Percentiles rank a stretch among this genome's conserved stretches.
Conservation (phyloP, 2,888 invertebrate genomes). For the Sthenelais limicola region DNA sequence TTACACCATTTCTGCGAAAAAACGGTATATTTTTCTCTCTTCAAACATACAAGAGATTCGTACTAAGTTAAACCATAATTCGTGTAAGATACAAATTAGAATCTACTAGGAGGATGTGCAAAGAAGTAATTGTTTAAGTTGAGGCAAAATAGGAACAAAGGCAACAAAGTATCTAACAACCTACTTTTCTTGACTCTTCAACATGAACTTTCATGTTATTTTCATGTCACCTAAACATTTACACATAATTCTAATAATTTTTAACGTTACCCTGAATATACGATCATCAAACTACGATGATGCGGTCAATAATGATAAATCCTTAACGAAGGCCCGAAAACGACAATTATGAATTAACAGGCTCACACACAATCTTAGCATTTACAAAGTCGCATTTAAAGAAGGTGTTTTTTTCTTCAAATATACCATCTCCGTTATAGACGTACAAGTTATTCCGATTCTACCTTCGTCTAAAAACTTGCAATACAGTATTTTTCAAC, state of each 20-base stretch:
- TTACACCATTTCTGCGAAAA: no score
- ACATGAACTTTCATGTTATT: slow-evolving; percentile 2
- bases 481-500: neutral
- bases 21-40: no score
- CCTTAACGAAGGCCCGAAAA: no score
- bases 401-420: neutral
- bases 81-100: no score
- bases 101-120: no score
- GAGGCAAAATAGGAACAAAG: no score
- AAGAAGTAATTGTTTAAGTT: no score
- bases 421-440: neutral
- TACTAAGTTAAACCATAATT: no score
- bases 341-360: neutral
- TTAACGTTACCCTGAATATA: slow-evolving; percentile 34
- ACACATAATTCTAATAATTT: neutral
- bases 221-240: slow-evolving; percentile 12
- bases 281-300: neutral
- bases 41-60: no score
- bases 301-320: neutral
- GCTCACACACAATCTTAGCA: slow-evolving; percentile 5
- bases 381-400: no score
- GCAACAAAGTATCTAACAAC: no score
- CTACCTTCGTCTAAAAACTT: neutral
- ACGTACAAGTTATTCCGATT: neutral
- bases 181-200: no score